Evolutionary conservation across 2,888 invertebrate genomes (phyloP), one percentile per base, ranked within the genome.

Genomic region (Copidosoma aretas): DNA sequence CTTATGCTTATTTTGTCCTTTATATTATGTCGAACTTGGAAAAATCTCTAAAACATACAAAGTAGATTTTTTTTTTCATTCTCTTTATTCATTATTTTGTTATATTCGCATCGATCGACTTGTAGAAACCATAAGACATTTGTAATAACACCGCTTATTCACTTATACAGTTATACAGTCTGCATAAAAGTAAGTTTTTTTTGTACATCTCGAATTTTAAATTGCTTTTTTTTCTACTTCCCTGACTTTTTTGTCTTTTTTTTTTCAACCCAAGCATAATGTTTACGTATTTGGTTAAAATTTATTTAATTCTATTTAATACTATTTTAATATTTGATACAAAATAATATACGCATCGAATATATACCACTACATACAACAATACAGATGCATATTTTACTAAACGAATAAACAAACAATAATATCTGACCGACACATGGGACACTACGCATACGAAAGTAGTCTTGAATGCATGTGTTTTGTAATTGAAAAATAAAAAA

Each of bases 401-500:
- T 8, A 32, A 46, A 46, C 12, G 15, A 15, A 46, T 17, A 46
- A 71, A 71, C 69, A 71, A 76, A 74, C 25, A 74, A 67, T 15
- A 72, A 73, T 71, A 75, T 72, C 75, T 75, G 75, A 76, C 77
- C 75, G 76, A 75, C 75, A 65, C 64, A 68, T 71, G 71, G 77
- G 74, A 74, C 71, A 71, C 67, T 71, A 66, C 68, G 68, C 68
- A 67, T 60, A 61, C 63, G 46, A 68, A 65, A 51, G 19, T 22
- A 52, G 10, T 4, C 52, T 52, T 19, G 19, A 10, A 52, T 5
- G 12, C n/a, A 15, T 46, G 14, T 15, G 15, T 14, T 46, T 46
- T 12, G 43, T 15, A 17, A 46, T 46, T 15, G 3, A 46, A 2
- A 46, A 15, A 46, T 46, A 15, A 15, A 46, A 46, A 46, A 8